Evolutionary conservation across 2,888 invertebrate species (phyloP).

Genomic region (Agapetus fuscipes): DNA sequence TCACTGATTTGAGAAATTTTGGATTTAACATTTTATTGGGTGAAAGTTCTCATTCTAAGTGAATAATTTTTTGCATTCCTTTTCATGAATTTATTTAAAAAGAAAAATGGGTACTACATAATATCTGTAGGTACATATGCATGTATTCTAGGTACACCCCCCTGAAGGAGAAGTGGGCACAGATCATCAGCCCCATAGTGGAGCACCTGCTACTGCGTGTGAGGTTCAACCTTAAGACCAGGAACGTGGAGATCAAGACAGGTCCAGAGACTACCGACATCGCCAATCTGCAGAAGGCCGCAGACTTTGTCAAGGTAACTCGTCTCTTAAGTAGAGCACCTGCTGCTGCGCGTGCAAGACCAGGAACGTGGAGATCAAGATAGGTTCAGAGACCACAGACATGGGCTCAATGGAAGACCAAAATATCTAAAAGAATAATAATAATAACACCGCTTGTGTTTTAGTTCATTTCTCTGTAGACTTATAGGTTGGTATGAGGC

Average conservation of each 20-base stretch:
- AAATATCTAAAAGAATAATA: too few species aligned
- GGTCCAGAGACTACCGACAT: slow-evolving; percentile 72
- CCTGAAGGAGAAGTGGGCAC: slow-evolving; percentile 92
- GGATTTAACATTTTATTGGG: too few species aligned
- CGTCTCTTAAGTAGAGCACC: slow-evolving; percentile 90
- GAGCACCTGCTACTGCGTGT: slow-evolving; percentile 91
- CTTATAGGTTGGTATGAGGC: too few species aligned
- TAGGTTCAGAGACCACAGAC: slow-evolving; percentile 66
- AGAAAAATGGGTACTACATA: too few species aligned
- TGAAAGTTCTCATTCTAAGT: neutral
- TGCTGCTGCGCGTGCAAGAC: slow-evolving; percentile 85
- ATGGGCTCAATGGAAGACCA: too few species aligned
- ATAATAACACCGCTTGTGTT: too few species aligned
- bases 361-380: slow-evolving; percentile 80
- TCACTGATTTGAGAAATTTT: too few species aligned
- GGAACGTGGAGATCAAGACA: slow-evolving; percentile 80
- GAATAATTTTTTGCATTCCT: slow-evolving; percentile 5
- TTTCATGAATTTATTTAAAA: too few species aligned
- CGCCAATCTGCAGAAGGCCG: slow-evolving; percentile 89
- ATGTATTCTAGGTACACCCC: slow-evolving; percentile 78
- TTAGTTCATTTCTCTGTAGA: too few species aligned
- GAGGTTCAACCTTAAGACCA: slow-evolving; percentile 83
- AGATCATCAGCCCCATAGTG: slow-evolving; percentile 93
- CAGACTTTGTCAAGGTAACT: slow-evolving; percentile 82
- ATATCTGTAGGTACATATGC: too few species aligned